These are phyloP conservation scores for Mythimna albipuncta DNA, from an alignment of 2,888 invertebrate genomes.

Conservation along the genomic window DNA sequence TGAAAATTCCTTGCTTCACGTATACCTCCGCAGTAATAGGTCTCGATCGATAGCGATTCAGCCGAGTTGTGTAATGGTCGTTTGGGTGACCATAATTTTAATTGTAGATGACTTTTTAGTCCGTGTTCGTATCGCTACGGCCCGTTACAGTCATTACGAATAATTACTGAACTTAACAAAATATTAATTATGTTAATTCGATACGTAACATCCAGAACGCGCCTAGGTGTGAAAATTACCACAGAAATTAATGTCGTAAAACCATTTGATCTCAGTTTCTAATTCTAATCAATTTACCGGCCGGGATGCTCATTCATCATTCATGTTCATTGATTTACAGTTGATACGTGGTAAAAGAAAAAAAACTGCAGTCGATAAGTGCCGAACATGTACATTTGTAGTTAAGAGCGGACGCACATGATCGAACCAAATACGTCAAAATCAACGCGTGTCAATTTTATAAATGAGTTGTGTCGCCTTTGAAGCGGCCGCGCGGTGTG, in stretches of 20 bases:
- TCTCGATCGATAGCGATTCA: constrained; percentile 38
- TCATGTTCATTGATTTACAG: constrained; percentile 41
- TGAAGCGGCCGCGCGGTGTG: constrained; percentile 75
- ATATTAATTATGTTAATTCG: constrained; percentile 50
- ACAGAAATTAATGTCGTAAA: constrained; percentile 37
- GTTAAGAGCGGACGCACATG: constrained; percentile 48
- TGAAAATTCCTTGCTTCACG: constrained; percentile 56
- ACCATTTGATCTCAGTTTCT: constrained; percentile 17
- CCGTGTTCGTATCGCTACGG: constrained; percentile 30
- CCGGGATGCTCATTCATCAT: constrained; percentile 28
- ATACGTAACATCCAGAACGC: constrained; percentile 21
- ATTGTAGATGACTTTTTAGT: constrained; percentile 57
- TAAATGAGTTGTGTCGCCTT: constrained; percentile 79
- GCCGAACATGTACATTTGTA: constrained; percentile 48
- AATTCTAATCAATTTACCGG: constrained; percentile 47
- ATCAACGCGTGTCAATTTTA: constrained; percentile 84
- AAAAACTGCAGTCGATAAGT: constrained; percentile 41
- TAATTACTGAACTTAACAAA: constrained; percentile 51
- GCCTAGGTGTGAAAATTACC: constrained; percentile 42
- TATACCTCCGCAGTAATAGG: constrained; percentile 19
- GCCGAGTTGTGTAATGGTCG: constrained; percentile 42
- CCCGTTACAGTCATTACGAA: constrained; percentile 52
- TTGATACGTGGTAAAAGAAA: constrained; percentile 35
- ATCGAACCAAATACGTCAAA: constrained; percentile 74
- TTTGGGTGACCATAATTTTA: constrained; percentile 53